These are phyloP conservation scores for Cantharis rufa DNA, from an alignment of 2,888 invertebrate species.

Conservation along the genomic window DNA sequence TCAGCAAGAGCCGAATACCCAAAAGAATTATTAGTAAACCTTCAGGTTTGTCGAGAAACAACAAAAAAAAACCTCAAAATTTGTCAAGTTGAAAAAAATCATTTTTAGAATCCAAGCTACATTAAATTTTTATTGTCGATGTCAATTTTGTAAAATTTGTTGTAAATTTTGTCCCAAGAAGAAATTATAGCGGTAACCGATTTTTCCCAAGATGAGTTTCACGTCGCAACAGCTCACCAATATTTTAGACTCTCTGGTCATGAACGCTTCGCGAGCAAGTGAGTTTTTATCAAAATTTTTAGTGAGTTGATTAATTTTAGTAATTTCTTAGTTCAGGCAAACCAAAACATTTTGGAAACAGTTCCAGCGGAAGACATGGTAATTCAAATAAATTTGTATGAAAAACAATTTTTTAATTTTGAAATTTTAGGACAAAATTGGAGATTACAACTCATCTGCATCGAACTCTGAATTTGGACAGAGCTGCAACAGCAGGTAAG, in stretches of 20 bases:
- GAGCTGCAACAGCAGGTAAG: not conserved
- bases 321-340: not conserved
- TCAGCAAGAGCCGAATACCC: not conserved
- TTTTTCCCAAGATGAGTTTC: not conserved
- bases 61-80: too few relatives aligned
- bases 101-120: not conserved
- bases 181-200: not conserved
- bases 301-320: not conserved
- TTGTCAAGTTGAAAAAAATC: not conserved
- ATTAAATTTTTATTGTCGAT: not conserved
- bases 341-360: accelerated
- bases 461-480: not conserved
- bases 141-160: slow-evolving; percentile 1
- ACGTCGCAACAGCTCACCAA: not conserved
- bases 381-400: not conserved
- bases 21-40: not conserved
- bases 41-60: not conserved
- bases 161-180: not conserved
- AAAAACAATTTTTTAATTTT: not conserved
- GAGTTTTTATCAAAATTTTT: not conserved
- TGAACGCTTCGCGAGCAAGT: not conserved
- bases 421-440: not conserved
- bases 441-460: not conserved
- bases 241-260: not conserved
- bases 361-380: not conserved